Conservation (phyloP, 2,888 invertebrate species). For the Eumacrocentrus americanus region DNA sequence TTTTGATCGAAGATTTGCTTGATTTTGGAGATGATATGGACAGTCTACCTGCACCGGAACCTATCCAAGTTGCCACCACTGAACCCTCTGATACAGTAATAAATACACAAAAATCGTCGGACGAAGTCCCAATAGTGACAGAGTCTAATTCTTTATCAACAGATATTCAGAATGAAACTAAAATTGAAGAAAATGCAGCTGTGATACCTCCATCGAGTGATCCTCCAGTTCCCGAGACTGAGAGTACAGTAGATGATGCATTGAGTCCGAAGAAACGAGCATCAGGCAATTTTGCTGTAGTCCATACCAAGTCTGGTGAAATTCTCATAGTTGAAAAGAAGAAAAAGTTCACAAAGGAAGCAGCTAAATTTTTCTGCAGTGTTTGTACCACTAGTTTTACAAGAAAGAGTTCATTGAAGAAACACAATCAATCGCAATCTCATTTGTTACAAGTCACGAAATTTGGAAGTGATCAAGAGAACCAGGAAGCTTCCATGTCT, state of each 20-base stretch:
- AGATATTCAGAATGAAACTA: background rate
- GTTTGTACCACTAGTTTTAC: conserved; percentile 58
- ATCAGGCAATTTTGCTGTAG: conserved; percentile 54
- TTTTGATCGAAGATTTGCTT: conserved; percentile 29
- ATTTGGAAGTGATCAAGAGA: conserved; percentile 31
- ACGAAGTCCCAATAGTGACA: background rate
- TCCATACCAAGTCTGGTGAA: conserved; percentile 56
- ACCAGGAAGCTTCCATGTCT: conserved; percentile 20
- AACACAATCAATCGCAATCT: conserved; percentile 57
- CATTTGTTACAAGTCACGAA: conserved; percentile 49
- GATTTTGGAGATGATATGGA: conserved; percentile 27
- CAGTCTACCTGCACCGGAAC: conserved; percentile 9
- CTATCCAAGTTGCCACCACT: background rate
- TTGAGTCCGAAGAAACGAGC: conserved; percentile 47
- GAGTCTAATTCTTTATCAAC: background rate
- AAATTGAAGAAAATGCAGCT: background rate
- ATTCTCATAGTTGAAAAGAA: conserved; percentile 57
- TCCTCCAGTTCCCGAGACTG: conserved; percentile 14
- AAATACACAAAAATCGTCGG: background rate
- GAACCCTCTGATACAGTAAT: background rate
- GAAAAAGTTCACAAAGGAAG: conserved; percentile 58
- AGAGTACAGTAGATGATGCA: conserved; percentile 31
- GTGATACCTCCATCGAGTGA: background rate
- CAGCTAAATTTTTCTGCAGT: conserved; percentile 55
- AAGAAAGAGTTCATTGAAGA: conserved; percentile 56